Evolutionary conservation across 2,113 vertebrate genomes (phyloP).

Genomic region (Vidua macroura): DNA sequence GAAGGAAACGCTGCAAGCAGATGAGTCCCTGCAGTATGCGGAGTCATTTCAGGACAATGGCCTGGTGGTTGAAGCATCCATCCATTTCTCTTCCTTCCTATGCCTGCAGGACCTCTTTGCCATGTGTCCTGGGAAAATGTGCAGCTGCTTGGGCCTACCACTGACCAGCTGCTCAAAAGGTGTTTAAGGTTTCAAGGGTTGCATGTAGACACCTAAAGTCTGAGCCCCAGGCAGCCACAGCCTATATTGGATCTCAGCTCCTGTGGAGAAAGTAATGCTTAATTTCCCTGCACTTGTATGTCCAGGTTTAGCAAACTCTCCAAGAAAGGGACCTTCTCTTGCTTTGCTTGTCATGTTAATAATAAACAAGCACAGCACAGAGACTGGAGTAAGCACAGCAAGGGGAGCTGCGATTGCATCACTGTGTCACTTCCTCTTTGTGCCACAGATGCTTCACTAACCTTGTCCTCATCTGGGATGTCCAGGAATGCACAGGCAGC

Average conservation of each 20-base stretch:
- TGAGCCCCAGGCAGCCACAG: not conserved
- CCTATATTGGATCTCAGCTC: not conserved
- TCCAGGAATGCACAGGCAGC: not conserved
- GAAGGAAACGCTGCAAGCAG: not conserved
- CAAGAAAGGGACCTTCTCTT: not conserved
- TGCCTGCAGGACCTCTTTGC: not conserved
- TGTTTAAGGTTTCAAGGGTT: not conserved
- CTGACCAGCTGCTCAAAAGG: not conserved
- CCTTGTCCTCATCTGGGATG: not conserved
- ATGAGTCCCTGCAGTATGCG: not conserved
- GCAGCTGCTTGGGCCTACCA: not conserved
- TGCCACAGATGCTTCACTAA: not conserved
- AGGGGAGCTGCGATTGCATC: rapidly evolving
- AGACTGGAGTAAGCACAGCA: rapidly evolving
- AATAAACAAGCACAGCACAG: not conserved
- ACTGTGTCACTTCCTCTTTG: not conserved
- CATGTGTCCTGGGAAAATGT: not conserved
- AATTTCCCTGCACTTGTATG: not conserved
- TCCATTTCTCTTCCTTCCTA: not conserved
- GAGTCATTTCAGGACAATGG: not conserved
- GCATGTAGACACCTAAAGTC: not conserved
- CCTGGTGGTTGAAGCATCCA: not conserved
- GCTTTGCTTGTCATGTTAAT: not conserved
- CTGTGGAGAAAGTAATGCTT: not conserved
- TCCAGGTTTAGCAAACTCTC: not conserved